Conservation (phyloP, 2,888 invertebrate species). For the Cinara cedri region DNA sequence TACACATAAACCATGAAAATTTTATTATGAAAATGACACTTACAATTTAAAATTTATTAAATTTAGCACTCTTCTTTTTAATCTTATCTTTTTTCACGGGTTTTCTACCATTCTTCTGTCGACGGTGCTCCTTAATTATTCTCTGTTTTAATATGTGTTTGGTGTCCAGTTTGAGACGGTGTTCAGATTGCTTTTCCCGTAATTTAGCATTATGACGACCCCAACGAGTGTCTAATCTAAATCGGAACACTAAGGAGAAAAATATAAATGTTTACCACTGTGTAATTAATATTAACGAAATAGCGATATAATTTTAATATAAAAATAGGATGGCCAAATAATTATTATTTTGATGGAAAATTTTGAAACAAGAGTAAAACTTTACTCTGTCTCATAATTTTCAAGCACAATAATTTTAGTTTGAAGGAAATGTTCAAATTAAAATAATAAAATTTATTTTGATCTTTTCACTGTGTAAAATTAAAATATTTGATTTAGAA, state of each 20-base stretch:
- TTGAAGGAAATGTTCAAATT: too few species aligned
- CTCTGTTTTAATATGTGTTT: constrained; percentile 61
- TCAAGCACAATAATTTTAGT: too few species aligned
- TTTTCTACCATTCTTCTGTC: constrained; percentile 59
- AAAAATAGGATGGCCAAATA: not conserved
- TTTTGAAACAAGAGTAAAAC: too few species aligned
- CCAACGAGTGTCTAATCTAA: constrained; percentile 71
- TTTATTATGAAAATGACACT: too few species aligned
- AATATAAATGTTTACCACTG: not conserved
- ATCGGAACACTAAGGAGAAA: constrained; percentile 55
- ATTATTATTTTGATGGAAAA: too few species aligned
- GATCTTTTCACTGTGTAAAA: too few species aligned
- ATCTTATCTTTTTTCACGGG: constrained; percentile 58
- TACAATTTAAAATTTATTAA: constrained; percentile 57
- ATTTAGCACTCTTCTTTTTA: constrained; percentile 58
- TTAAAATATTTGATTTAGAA: too few species aligned
- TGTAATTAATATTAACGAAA: not conserved
- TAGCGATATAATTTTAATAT: not conserved
- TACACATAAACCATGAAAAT: too few species aligned
- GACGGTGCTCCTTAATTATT: constrained; percentile 59
- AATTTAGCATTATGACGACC: constrained; percentile 79
- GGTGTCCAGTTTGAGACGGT: constrained; percentile 59
- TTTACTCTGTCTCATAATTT: too few species aligned
- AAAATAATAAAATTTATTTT: too few species aligned
- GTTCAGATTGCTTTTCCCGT: constrained; percentile 66